Conservation (phyloP, 1,140 invertebrate species). For the Trichonephila clavipes region DNA sequence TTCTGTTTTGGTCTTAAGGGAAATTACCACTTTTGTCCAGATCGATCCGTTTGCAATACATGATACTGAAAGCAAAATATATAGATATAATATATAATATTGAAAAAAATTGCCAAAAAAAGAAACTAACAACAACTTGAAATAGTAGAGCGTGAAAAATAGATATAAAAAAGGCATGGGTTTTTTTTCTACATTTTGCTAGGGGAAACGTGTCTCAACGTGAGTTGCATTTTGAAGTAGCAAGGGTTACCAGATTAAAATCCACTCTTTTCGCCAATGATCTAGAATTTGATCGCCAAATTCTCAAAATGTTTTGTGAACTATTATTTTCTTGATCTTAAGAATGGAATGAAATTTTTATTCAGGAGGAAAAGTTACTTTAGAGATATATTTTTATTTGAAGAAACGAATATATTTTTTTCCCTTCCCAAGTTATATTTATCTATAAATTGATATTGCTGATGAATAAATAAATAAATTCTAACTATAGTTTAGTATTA, state of each 20-base stretch:
- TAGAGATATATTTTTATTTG: too few relatives aligned
- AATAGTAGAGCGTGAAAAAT: conserved; percentile 40
- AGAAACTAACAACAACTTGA: conserved; percentile 46
- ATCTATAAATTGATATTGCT: too few relatives aligned
- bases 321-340: too few relatives aligned
- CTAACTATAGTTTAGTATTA: too few relatives aligned
- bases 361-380: too few relatives aligned
- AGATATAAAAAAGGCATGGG: not conserved
- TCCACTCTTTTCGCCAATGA: conserved; percentile 25
- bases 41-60: conserved; percentile 8
- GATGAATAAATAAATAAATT: too few relatives aligned
- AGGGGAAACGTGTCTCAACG: conserved; percentile 48
- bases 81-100: conserved; percentile 59
- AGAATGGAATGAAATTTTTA: too few relatives aligned
- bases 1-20: conserved; percentile 31
- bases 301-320: not conserved
- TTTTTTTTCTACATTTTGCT: conserved; percentile 36
- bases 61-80: conserved; percentile 36
- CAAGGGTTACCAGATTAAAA: conserved; percentile 60
- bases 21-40: conserved; percentile 52
- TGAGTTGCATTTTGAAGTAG: conserved; percentile 61
- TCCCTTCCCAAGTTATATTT: too few relatives aligned
- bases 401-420: too few relatives aligned
- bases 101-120: conserved; percentile 15
- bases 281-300: conserved; percentile 49